Percentiles rank a stretch among this genome's conserved stretches.
phyloP scores from a whole-genome alignment of 2,888 invertebrate species.

The Tipula vernalis region DNA sequence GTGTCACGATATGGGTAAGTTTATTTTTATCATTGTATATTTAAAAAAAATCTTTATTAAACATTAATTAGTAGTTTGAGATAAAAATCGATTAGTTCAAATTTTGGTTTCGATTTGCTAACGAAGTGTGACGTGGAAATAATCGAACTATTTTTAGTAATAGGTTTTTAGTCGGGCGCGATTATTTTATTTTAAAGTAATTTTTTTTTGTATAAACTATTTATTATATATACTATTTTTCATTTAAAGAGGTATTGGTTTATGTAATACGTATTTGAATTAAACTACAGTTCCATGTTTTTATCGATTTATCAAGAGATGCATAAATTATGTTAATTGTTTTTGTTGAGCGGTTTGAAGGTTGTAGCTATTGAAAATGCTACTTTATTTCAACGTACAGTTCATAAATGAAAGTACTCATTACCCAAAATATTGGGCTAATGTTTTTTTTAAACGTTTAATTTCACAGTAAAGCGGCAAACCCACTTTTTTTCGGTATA shows the following conservation, averaged over 20 bases:
- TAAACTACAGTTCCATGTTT: no score
- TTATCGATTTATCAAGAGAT: neutral
- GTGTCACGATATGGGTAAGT: slow-evolving; percentile 80
- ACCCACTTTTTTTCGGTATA: no score
- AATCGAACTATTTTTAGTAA: neutral
- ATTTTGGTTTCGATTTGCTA: no score
- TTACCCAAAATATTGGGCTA: no score
- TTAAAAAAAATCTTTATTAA: neutral
- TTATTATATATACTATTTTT: neutral
- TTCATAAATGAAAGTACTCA: no score
- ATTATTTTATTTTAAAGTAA: neutral
- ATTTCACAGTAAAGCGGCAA: no score
- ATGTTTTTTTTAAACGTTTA: no score
- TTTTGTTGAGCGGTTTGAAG: neutral
- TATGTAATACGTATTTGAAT: no score
- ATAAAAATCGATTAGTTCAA: neutral
- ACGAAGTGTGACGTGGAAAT: neutral
- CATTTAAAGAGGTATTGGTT: no score
- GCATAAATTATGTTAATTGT: no score
- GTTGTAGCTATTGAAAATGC: neutral
- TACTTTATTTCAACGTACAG: neutral
- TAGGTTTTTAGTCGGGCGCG: slow-evolving; percentile 10
- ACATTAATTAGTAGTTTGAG: neutral
- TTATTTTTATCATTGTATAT: neutral
- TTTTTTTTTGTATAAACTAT: neutral